phyloP scores from a whole-genome alignment of 2,888 invertebrate genomes.

The Brenthis ino region DNA sequence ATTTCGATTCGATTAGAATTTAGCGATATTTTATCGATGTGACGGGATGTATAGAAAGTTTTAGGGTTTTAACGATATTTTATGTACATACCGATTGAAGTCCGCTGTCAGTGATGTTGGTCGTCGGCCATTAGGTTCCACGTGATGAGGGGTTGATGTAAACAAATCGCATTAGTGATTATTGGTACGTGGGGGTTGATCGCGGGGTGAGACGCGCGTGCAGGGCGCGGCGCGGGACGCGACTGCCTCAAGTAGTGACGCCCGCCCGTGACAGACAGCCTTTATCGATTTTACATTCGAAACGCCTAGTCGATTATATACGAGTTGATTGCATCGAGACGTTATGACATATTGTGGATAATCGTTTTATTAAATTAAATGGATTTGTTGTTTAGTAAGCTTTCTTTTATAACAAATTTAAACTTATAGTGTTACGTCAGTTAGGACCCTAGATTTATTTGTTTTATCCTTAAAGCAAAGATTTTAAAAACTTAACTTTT shows the following conservation, averaged over 20 bases:
- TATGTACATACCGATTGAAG: constrained; percentile 42
- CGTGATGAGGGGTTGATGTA: constrained; percentile 54
- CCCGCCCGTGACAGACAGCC: constrained; percentile 40
- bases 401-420: too few relatives aligned
- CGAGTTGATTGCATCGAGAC: constrained; percentile 24
- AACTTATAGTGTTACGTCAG: too few relatives aligned
- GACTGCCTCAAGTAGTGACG: constrained; percentile 56
- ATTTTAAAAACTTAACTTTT: too few relatives aligned
- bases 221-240: constrained; percentile 58
- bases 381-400: not conserved
- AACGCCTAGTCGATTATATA: constrained; percentile 19
- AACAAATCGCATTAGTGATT: constrained; percentile 56
- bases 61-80: not conserved
- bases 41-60: not conserved
- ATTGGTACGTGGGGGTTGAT: constrained; percentile 43
- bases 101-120: constrained; percentile 37
- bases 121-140: constrained; percentile 49
- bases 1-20: not conserved
- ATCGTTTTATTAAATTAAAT: not conserved
- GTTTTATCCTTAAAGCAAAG: too few relatives aligned
- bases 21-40: not conserved
- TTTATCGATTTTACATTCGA: constrained; percentile 43
- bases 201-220: constrained; percentile 54
- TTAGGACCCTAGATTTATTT: too few relatives aligned
- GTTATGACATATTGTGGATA: not conserved